phyloP scores from a whole-genome alignment of 2,888 invertebrate genomes.

The Melanostoma scalare region DNA sequence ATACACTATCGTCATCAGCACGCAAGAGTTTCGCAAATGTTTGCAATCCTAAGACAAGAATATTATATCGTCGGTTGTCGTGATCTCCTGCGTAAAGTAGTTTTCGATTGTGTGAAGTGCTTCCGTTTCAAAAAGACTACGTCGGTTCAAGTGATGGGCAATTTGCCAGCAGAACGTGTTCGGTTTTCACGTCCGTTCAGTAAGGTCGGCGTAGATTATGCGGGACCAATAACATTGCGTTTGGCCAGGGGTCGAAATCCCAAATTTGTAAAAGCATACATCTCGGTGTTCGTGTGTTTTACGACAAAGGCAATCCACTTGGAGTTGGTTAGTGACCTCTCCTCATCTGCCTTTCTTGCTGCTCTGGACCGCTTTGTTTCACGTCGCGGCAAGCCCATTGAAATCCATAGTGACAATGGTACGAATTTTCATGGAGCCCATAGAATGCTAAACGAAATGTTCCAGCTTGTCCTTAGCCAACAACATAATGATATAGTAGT shows the following conservation, averaged over 20 bases:
- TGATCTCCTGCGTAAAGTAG: slow-evolving; percentile 1
- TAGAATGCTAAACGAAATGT: slow-evolving; percentile 4
- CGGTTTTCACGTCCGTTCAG: slow-evolving; percentile 16
- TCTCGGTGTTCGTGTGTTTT: slow-evolving; percentile 10
- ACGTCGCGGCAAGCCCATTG: slow-evolving; percentile 7
- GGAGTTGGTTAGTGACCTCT: slow-evolving; percentile 22
- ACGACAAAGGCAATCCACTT: slow-evolving; percentile 23
- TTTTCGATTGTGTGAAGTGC: not conserved
- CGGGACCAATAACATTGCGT: not conserved
- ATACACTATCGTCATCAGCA: too few species aligned
- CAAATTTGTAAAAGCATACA: slow-evolving; percentile 6
- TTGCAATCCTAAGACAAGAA: not conserved
- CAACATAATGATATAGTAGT: not conserved
- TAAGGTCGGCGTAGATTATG: slow-evolving; percentile 10
- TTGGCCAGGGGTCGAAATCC: not conserved
- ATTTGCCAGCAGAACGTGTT: slow-evolving; percentile 10
- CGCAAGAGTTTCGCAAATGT: too few species aligned
- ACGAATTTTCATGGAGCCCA: slow-evolving; percentile 26
- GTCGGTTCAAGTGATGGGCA: not conserved
- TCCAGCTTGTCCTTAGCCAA: not conserved
- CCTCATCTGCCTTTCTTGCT: slow-evolving; percentile 1
- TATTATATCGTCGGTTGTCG: not conserved
- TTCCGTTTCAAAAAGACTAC: not conserved
- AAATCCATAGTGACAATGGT: slow-evolving; percentile 28
- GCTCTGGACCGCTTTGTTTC: slow-evolving; percentile 7